Conservation (phyloP, 2,113 vertebrate species). For the Eudorcas thomsonii region DNA sequence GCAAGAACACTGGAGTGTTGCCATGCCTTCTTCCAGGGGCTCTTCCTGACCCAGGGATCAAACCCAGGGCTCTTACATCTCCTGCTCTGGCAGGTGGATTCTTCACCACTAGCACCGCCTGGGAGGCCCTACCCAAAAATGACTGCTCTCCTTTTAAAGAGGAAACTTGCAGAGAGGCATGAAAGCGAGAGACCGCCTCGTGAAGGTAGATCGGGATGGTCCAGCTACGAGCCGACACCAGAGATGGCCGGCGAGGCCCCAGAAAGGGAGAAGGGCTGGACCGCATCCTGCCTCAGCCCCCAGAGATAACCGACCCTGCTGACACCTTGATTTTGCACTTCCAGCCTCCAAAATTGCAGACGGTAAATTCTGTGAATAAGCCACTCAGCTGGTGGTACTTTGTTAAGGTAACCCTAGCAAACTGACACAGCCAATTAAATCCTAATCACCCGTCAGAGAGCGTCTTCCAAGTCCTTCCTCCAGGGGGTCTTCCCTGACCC, state of each 20-base stretch:
- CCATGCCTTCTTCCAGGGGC: neutral
- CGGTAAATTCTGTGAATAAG: rapidly evolving
- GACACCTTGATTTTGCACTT: neutral
- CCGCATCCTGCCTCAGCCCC: neutral
- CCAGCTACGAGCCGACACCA: neutral
- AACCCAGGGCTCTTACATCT: neutral
- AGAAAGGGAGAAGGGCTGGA: no score
- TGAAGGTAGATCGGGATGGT: neutral
- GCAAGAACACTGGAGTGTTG: neutral
- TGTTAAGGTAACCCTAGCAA: neutral
- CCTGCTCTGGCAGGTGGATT: neutral
- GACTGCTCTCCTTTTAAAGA: neutral
- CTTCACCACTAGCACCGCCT: neutral
- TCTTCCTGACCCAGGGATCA: neutral
- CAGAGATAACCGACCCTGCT: neutral
- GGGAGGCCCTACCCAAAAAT: neutral
- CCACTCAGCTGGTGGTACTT: neutral
- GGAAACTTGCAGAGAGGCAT: neutral
- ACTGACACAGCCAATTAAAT: neutral
- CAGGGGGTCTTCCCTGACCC: neutral
- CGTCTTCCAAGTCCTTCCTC: neutral
- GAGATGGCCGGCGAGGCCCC: neutral
- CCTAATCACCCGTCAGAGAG: neutral
- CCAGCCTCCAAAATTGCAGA: neutral
- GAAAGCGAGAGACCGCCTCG: neutral